Conservation (phyloP, 2,113 vertebrate species). For the Petrocephalus microphthalmus region DNA sequence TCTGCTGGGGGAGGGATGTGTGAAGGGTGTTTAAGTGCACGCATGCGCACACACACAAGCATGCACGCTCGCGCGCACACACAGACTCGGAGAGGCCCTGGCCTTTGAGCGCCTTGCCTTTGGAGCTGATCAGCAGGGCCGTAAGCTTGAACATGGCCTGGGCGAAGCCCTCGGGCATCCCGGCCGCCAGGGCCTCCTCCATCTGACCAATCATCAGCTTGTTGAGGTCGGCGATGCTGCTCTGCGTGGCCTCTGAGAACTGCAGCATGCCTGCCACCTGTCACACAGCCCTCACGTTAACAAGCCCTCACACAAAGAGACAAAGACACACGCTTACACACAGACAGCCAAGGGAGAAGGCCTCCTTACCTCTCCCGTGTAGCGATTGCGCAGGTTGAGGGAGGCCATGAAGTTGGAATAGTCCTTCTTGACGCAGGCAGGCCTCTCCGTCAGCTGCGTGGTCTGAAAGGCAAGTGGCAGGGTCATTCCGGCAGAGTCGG, state of each 20-base stretch:
- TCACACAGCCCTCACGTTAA: constrained; percentile 12
- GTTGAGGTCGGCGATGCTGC: constrained; percentile 76
- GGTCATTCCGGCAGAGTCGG: not conserved
- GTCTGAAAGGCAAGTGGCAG: constrained; percentile 54
- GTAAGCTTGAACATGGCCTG: constrained; percentile 94
- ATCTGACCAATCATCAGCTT: constrained; percentile 83
- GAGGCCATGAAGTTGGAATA: constrained; percentile 99
- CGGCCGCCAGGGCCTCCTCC: constrained; percentile 66
- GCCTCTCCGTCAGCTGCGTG: constrained; percentile 90
- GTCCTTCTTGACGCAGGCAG: constrained; percentile 93
- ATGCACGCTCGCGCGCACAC: not conserved
- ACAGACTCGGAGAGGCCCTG: not conserved
- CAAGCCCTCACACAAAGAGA: not conserved
- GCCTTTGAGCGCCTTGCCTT: constrained; percentile 61
- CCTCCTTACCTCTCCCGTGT: constrained; percentile 80
- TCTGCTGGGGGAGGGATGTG: constrained; percentile 54
- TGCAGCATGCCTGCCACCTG: constrained; percentile 93
- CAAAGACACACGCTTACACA: constrained; percentile 9
- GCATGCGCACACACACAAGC: not conserved
- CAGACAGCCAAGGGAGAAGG: not conserved
- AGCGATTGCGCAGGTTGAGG: constrained; percentile 93
- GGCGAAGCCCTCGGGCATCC: constrained; percentile 71
- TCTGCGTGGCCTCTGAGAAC: constrained; percentile 71
- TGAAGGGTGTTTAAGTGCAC: not conserved
- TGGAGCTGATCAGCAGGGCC: constrained; percentile 84